Conservation (phyloP, 1,140 invertebrate species). For the Leptestheria dahalacensis region DNA sequence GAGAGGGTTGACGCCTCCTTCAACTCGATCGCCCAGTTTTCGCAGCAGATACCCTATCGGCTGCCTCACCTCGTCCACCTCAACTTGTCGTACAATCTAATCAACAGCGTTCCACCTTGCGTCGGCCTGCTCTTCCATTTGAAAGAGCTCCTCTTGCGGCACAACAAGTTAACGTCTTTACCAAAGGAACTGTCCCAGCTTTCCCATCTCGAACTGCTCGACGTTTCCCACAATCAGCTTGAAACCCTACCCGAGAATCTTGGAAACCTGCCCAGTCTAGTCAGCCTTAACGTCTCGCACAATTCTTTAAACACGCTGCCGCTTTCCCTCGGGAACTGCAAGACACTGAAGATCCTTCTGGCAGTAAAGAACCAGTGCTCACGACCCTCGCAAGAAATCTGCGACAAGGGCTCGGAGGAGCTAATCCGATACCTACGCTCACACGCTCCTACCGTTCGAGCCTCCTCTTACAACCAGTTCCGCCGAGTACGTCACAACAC, state of each 20-base stretch:
- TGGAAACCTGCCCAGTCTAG: background rate
- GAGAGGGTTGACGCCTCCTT: background rate
- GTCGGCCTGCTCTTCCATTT: conserved; percentile 4
- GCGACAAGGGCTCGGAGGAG: background rate
- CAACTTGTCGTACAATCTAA: background rate
- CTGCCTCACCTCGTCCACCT: conserved; percentile 2
- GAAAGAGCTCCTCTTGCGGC: background rate
- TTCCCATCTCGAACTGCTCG: conserved; percentile 4
- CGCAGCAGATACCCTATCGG: background rate
- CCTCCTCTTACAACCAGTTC: background rate
- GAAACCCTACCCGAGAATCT: background rate
- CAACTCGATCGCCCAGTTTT: background rate
- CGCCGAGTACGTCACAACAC: background rate
- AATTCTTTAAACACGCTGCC: background rate
- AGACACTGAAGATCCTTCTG: background rate
- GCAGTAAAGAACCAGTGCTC: background rate
- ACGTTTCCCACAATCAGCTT: background rate
- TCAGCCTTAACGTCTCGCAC: conserved; percentile 7
- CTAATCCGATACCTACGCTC: background rate
- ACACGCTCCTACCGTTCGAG: background rate
- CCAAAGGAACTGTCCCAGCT: conserved; percentile 3
- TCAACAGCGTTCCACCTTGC: background rate
- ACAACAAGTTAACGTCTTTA: background rate
- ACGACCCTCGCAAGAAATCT: background rate
- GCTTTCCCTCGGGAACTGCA: background rate